Evolutionary conservation across 2,797 vertebrate species (phyloP).

Genomic region (Aplochiton taeniatus): DNA sequence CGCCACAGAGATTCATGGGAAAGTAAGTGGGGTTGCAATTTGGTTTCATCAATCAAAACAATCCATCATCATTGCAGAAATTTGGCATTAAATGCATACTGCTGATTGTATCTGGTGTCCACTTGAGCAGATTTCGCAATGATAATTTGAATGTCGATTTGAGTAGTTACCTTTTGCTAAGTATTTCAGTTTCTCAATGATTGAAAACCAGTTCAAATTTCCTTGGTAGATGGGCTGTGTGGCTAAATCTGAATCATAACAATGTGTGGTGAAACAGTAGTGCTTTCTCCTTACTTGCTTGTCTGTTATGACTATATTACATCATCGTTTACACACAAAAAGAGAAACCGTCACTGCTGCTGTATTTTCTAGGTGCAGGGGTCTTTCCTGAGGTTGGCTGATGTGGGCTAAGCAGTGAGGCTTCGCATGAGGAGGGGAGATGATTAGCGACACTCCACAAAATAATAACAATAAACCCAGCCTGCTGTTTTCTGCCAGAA

Average conservation of each 20-base stretch:
- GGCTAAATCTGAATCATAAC: not conserved
- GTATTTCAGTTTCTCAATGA: not conserved
- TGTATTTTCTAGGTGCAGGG: too few relatives aligned
- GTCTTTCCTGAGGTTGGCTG: slow-evolving; percentile 1
- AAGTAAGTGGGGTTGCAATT: slow-evolving; percentile 33
- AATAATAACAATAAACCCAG: slow-evolving; percentile 43
- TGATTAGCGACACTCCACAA: slow-evolving; percentile 45
- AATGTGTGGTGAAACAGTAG: not conserved
- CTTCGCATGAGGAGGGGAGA: slow-evolving; percentile 63
- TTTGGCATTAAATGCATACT: not conserved
- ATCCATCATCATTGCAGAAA: slow-evolving; percentile 5
- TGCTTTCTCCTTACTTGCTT: too few relatives aligned
- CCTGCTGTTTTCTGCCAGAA: slow-evolving; percentile 40
- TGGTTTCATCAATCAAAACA: slow-evolving; percentile 18
- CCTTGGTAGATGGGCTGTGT: not conserved
- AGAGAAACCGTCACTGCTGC: too few relatives aligned
- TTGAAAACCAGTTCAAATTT: not conserved
- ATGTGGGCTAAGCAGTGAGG: slow-evolving; percentile 34
- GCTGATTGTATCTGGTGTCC: slow-evolving; percentile 5
- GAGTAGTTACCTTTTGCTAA: not conserved
- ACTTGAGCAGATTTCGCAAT: not conserved
- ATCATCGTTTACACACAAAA: too few relatives aligned
- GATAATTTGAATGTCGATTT: not conserved
- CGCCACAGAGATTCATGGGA: slow-evolving; percentile 19
- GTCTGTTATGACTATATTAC: too few relatives aligned